Evolutionary conservation across 2,113 vertebrate species (phyloP).

Genomic region (Podarcis muralis): DNA sequence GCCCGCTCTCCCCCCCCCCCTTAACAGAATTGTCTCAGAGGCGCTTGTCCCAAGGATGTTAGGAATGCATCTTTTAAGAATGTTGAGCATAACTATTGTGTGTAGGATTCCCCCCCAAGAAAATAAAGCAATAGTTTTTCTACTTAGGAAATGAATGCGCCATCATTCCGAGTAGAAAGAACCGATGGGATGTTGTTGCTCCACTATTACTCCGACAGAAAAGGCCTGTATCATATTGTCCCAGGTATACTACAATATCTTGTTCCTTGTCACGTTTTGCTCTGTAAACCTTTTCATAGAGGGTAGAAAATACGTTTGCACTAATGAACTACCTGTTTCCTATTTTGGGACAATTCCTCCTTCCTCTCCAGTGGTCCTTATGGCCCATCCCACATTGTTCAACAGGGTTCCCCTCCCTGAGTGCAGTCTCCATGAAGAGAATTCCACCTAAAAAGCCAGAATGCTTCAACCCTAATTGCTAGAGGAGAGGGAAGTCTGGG

Average conservation of each 20-base stretch:
- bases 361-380: too few relatives aligned
- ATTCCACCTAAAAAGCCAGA: too few relatives aligned
- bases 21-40: background rate
- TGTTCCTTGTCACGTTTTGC: background rate
- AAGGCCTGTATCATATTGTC: conserved; percentile 76
- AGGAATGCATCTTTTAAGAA: background rate
- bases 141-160: conserved; percentile 81
- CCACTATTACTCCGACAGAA: conserved; percentile 81
- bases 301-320: background rate
- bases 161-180: conserved; percentile 79
- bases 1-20: too few relatives aligned
- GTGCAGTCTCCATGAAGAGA: too few relatives aligned
- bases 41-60: background rate
- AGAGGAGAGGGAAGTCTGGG: too few relatives aligned
- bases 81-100: background rate
- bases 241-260: conserved; percentile 64
- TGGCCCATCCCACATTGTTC: too few relatives aligned
- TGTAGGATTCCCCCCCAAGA: background rate
- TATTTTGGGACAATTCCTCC: too few relatives aligned
- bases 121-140: conserved; percentile 17
- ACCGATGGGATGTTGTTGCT: conserved; percentile 73
- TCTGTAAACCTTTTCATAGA: background rate
- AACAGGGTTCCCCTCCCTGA: too few relatives aligned
- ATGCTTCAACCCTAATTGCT: too few relatives aligned
- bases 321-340: background rate